Base-by-base conservation (phyloP, 2,888 invertebrate genomes). In the Cloeon dipterum region DNA sequence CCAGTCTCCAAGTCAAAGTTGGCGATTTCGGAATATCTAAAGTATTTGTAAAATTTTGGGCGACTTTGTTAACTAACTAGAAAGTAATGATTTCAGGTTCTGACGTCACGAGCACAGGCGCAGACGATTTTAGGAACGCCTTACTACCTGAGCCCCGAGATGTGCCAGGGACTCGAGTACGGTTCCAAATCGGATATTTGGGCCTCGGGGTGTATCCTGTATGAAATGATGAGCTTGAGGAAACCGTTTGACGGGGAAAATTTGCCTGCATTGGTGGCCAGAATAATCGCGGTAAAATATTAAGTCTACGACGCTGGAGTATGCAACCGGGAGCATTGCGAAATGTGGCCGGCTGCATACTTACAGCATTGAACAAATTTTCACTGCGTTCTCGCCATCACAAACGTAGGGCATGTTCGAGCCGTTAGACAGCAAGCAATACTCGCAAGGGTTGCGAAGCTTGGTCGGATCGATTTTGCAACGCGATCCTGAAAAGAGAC, bases 11-110 rank as follows among this genome's bases (percentile, higher is more conserved):
- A 20, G 65, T 76, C 0, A 76, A 76, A 56, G 64, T 74, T 25
- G 76, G 76, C 1, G 76, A 77, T 52, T 76, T 77, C 57, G 76
- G 76, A 18, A 77, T 78, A 44, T 73, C 74, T 2, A 76, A 76
- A 55, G n/a, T n/a, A n/a, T n/a, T n/a, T n/a, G n/a, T n/a, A n/a
- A n/a, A n/a, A n/a, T n/a, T n/a, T n/a, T n/a, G n/a, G n/a, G n/a
- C n/a, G n/a, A n/a, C n/a, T n/a, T n/a, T n/a, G n/a, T n/a, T n/a
- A n/a, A n/a, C n/a, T n/a, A n/a, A n/a, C n/a, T n/a, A n/a, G n/a
- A n/a, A n/a, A n/a, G n/a, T n/a, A n/a, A n/a, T n/a, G n/a, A n/a
- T n/a, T n/a, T n/a, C n/a, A n/a, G n/a, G 66, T 74, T 48, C 63
- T 77, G 64, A 67, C 68, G 36, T 71, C 74, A 0, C 61, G 59